Percentiles rank a stretch among this genome's conserved stretches.
Conservation (phyloP, 2,888 invertebrate genomes). For the Acrocyrtus sp. region DNA sequence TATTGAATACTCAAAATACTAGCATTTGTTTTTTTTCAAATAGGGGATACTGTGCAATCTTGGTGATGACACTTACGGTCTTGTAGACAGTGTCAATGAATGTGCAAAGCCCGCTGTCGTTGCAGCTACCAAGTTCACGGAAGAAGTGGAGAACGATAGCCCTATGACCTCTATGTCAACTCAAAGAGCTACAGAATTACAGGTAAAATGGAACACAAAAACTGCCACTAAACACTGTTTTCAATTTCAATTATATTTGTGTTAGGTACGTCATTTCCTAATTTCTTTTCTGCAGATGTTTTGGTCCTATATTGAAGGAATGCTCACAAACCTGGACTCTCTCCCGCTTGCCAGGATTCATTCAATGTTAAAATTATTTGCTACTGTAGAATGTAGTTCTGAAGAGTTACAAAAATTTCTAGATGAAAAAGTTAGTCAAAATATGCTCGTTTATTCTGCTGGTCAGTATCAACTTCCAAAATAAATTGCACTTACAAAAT, state of each 20-base stretch:
- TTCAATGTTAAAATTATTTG: constrained; percentile 97
- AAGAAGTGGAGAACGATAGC: constrained; percentile 92
- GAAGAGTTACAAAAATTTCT: constrained; percentile 89
- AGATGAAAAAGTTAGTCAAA: constrained; percentile 81
- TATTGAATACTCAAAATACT: too few relatives aligned
- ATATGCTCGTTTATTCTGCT: constrained; percentile 57
- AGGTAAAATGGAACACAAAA: too few relatives aligned
- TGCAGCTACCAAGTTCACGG: constrained; percentile 65
- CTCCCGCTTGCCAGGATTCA: constrained; percentile 92
- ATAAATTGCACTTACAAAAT: too few relatives aligned
- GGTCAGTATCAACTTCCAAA: constrained; percentile 61
- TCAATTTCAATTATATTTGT: constrained; percentile 3
- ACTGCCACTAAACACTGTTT: not conserved
- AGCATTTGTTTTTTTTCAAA: too few relatives aligned
- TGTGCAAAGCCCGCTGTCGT: constrained; percentile 36
- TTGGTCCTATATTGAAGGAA: constrained; percentile 97
- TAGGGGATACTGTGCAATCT: constrained; percentile 54
- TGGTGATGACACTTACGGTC: constrained; percentile 46
- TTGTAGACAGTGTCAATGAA: constrained; percentile 55
- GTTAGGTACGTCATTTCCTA: too few relatives aligned
- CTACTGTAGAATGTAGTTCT: constrained; percentile 89
- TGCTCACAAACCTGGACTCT: constrained; percentile 94
- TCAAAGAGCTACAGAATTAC: constrained; percentile 92
- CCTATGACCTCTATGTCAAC: constrained; percentile 95
- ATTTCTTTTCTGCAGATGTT: constrained; percentile 72